These are phyloP conservation scores for Meiosimyza decipiens DNA, from an alignment of 2,888 invertebrate species.

Conservation along the genomic window DNA sequence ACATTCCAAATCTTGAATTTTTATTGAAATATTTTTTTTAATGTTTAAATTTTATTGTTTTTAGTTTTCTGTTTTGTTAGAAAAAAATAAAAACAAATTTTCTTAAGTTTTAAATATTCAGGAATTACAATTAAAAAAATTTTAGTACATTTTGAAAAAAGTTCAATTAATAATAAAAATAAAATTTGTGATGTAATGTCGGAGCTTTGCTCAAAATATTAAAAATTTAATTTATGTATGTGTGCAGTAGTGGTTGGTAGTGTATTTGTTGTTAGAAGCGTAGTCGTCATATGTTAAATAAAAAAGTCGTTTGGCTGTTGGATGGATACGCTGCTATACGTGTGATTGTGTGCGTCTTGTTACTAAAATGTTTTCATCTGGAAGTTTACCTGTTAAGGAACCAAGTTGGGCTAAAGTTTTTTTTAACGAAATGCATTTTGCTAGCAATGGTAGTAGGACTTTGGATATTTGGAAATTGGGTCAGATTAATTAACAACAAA, in stretches of 20 bases:
- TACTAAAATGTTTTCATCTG: background rate
- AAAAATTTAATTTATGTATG: conserved; percentile 24
- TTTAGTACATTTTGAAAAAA: background rate
- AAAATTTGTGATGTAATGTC: conserved; percentile 13
- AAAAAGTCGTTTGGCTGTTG: too few relatives aligned
- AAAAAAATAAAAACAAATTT: too few relatives aligned
- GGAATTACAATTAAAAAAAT: background rate
- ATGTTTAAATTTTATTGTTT: too few relatives aligned
- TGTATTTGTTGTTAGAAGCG: conserved; percentile 15
- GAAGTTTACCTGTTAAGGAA: background rate
- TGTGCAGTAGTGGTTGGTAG: conserved; percentile 34
- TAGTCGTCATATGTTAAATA: background rate
- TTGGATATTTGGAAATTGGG: too few relatives aligned
- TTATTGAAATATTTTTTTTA: background rate
- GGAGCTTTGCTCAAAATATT: too few relatives aligned
- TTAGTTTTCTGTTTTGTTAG: background rate
- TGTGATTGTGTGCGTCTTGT: conserved; percentile 32
- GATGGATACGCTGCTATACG: background rate
- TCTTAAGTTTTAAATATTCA: background rate
- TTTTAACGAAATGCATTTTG: background rate
- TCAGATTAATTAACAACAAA: too few relatives aligned
- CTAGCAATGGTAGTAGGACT: conserved; percentile 28
- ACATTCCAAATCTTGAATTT: background rate
- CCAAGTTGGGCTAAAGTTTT: too few relatives aligned
- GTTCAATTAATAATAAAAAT: conserved; percentile 7